Conservation (phyloP, 2,797 vertebrate species). For the Hemibagrus guttatus region DNA sequence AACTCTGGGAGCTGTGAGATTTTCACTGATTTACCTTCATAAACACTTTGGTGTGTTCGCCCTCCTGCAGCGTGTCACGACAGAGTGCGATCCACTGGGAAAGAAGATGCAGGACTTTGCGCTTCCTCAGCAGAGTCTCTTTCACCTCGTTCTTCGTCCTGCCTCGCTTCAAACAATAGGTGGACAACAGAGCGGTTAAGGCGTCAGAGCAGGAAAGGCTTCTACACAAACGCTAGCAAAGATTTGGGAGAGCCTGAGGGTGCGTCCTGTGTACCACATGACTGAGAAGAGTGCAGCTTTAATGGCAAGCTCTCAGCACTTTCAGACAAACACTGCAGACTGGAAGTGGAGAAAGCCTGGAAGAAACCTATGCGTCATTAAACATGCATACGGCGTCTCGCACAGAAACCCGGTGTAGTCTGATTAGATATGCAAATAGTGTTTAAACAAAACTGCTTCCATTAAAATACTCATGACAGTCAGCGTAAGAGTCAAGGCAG, state of each 20-base stretch:
- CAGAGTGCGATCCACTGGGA: conserved; percentile 91
- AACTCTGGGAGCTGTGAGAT: neutral
- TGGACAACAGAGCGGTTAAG: conserved; percentile 71
- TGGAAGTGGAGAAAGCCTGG: neutral
- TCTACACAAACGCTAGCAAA: neutral
- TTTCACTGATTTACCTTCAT: conserved; percentile 81
- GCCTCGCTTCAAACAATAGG: conserved; percentile 90
- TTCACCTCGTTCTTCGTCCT: conserved; percentile 85
- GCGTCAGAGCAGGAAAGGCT: conserved; percentile 55
- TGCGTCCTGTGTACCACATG: neutral
- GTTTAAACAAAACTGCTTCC: neutral
- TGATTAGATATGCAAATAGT: conserved; percentile 1
- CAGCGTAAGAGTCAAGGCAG: neutral
- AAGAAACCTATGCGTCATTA: neutral
- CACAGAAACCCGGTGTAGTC: neutral
- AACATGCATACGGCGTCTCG: neutral
- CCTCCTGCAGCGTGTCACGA: conserved; percentile 87
- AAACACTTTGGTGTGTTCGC: conserved; percentile 91
- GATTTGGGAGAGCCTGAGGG: conserved; percentile 23
- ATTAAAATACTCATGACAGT: neutral
- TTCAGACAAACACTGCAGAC: neutral
- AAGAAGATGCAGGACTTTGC: conserved; percentile 90
- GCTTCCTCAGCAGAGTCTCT: conserved; percentile 87
- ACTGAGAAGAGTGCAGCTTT: conserved; percentile 3
- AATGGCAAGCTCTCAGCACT: conserved; percentile 3